Evolutionary conservation across 1,140 invertebrate species (phyloP).

Genomic region (Drosophila kohkoa): DNA sequence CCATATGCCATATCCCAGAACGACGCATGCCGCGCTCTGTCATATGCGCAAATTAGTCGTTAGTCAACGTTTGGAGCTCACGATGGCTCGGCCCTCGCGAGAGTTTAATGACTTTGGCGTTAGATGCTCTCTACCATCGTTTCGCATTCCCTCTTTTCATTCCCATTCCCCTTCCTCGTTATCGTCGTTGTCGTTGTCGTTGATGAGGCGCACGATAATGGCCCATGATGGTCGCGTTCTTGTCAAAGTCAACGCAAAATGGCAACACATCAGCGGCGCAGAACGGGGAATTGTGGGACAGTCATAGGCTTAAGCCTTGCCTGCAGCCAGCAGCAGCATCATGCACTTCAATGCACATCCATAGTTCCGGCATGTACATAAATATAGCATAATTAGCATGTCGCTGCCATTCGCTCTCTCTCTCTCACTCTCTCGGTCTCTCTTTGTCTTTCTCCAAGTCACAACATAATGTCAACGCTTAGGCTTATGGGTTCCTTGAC

Average conservation of each 20-base stretch:
- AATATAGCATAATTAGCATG: constrained; percentile 78
- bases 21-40: constrained; percentile 73
- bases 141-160: background rate
- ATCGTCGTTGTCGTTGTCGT: constrained; percentile 25
- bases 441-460: constrained; percentile 8
- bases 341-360: constrained; percentile 49
- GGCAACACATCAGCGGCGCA: constrained; percentile 42
- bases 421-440: background rate
- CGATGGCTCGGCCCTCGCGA: constrained; percentile 44
- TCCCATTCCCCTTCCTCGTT: background rate
- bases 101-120: constrained; percentile 79
- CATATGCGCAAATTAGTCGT: constrained; percentile 82
- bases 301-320: constrained; percentile 23
- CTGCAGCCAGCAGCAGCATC: constrained; percentile 25
- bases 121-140: constrained; percentile 42
- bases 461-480: constrained; percentile 60
- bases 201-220: constrained; percentile 79
- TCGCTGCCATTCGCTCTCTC: constrained; percentile 40
- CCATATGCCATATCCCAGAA: constrained; percentile 29
- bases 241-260: constrained; percentile 75
- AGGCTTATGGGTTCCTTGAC: constrained; percentile 76
- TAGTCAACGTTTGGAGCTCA: constrained; percentile 64
- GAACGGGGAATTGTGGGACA: background rate
- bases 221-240: constrained; percentile 77
- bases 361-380: constrained; percentile 58